Conservation (phyloP, 2,113 vertebrate species). For the Upupa epops region DNA sequence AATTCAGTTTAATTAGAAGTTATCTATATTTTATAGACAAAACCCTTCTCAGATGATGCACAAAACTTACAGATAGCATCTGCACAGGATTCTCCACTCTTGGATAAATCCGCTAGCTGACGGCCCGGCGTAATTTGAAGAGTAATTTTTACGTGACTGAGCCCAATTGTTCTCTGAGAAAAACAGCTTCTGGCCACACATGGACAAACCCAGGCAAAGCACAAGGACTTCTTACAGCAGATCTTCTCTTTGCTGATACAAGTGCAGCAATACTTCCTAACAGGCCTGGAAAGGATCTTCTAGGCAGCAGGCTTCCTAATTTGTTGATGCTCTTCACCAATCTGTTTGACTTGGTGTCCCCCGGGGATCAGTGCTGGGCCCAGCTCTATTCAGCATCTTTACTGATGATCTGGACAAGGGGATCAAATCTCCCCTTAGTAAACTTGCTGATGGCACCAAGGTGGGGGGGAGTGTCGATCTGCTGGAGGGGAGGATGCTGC, state of each 20-base stretch:
- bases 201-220: slow-evolving; percentile 8
- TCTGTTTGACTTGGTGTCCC: slow-evolving; percentile 15
- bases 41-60: slow-evolving; percentile 52
- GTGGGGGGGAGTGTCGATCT: too few species aligned
- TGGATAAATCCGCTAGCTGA: background rate
- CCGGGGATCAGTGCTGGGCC: too few species aligned
- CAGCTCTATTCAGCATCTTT: too few species aligned
- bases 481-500: too few species aligned
- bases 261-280: background rate
- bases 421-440: too few species aligned
- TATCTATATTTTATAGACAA: slow-evolving; percentile 68
- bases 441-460: too few species aligned
- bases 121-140: slow-evolving; percentile 36
- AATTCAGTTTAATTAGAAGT: slow-evolving; percentile 75
- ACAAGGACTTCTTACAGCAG: slow-evolving; percentile 13
- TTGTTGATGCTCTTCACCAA: background rate
- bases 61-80: slow-evolving; percentile 59
- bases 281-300: slow-evolving; percentile 8
- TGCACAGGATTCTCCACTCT: slow-evolving; percentile 59
- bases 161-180: slow-evolving; percentile 37
- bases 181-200: slow-evolving; percentile 40
- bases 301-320: slow-evolving; percentile 6
- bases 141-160: slow-evolving; percentile 58
- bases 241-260: slow-evolving; percentile 9
- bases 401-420: too few species aligned